Base-by-base conservation (phyloP, 2,797 vertebrate genomes). In the Selene dorsalis region DNA sequence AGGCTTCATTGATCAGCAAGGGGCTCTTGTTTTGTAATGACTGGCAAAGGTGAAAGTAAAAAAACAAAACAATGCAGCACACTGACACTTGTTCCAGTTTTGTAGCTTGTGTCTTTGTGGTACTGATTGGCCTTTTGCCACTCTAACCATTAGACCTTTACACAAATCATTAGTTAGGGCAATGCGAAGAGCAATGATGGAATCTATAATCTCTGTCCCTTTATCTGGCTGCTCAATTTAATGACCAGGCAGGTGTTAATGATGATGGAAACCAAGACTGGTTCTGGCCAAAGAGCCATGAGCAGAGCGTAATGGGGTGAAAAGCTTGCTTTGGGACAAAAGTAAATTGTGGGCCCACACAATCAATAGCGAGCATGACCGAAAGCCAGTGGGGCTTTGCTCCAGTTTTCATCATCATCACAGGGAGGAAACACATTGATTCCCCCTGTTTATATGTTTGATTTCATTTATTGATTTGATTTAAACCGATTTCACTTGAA, bases 271-370 rank as follows among this genome's bases (percentile, higher is more conserved):
- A 86, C 90, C 39, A 71, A 65, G 78, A 79, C 80, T 53, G 67
- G 66, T 64, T 84, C 75, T 81, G 86, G 86, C 87, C 88, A 87
- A 84, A 87, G 76, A 83, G 80, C 86, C 80, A 79, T 79, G 83
- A 84, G 64, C 80, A 35, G 68, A 72, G 87, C 56, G 82, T 94
- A 94, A 94, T 94, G 93, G 89, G 87, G 83, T 92, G 92, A 93
- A 89, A 90, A 93, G 89, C 90, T 90, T 89, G 86, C 92, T 93
- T 90, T 92, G 84, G 93, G 87, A 93, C 87, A 89, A 91, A 92
- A 89, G 92, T 91, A 91, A 94, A 93, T 94, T 84, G 93, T 87
- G 70, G 72, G 87, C 70, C 80, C 75, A 64, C 63, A 63, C 79
- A 80, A 94, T 95, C 93, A 89, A 95, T 93, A 90, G 83, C 65